These are phyloP conservation scores for Porites evermanni DNA, from an alignment of 92 coral and sea anemone species.

Conservation along the genomic window DNA sequence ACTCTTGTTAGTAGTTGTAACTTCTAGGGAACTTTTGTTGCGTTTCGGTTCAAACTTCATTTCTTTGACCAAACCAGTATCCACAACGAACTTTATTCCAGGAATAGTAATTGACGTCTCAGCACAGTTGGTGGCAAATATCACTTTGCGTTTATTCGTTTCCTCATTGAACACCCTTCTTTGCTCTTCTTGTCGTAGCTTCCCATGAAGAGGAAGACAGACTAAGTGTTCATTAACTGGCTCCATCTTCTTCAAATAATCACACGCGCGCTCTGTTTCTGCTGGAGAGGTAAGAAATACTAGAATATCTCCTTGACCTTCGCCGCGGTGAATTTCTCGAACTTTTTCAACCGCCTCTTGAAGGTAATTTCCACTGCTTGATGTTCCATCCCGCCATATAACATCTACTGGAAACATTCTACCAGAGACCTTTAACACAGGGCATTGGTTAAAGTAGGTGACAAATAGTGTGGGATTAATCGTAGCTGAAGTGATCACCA, in stretches of 20 bases:
- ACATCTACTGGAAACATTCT: conserved; percentile 91
- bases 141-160: conserved; percentile 84
- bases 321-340: conserved; percentile 69
- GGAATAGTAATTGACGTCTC: conserved; percentile 96
- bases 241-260: conserved; percentile 38
- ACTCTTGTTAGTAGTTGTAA: conserved; percentile 84
- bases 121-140: conserved; percentile 97
- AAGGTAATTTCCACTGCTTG: conserved; percentile 60
- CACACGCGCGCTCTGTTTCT: conserved; percentile 91
- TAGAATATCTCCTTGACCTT: conserved; percentile 82
- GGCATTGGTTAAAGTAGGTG: conserved; percentile 77
- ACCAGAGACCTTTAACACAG: conserved; percentile 86
- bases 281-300: conserved; percentile 92
- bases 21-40: conserved; percentile 84
- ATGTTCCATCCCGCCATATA: conserved; percentile 54
- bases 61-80: conserved; percentile 96
- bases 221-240: conserved; percentile 30
- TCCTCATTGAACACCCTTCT: conserved; percentile 66
- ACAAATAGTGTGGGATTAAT: conserved; percentile 83
- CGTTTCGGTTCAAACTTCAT: conserved; percentile 90
- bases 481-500: conserved; percentile 95
- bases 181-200: conserved; percentile 92
- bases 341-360: conserved; percentile 72
- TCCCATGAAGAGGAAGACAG: conserved; percentile 96
- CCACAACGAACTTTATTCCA: conserved; percentile 92